A percentile compares a stretch with the other conserved stretches of the same genome.
phyloP scores from a whole-genome alignment of 2,888 invertebrate genomes.

The Oscheius sp. region DNA sequence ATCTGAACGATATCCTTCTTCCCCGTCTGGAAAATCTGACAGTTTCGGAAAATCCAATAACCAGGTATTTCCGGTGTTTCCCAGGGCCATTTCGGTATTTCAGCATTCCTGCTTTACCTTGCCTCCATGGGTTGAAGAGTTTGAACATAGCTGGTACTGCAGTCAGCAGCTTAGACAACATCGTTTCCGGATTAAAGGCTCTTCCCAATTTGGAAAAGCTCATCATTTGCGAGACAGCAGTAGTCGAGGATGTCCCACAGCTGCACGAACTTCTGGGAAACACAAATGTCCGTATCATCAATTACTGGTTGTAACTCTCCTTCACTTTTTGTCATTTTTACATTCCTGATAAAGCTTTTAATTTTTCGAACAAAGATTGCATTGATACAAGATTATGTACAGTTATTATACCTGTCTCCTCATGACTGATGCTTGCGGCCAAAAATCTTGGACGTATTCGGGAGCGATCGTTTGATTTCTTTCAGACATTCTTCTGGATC shows the following conservation, averaged over 20 bases:
- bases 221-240: slow-evolving; percentile 15
- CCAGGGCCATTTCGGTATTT: neutral
- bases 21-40: slow-evolving; percentile 50
- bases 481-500: slow-evolving; percentile 53
- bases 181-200: neutral
- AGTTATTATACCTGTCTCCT: neutral
- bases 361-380: neutral
- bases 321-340: neutral
- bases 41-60: slow-evolving; percentile 55
- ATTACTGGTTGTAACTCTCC: slow-evolving; percentile 10
- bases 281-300: slow-evolving; percentile 8
- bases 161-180: neutral
- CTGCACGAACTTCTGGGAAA: neutral
- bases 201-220: slow-evolving; percentile 19
- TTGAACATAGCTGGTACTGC: slow-evolving; percentile 1
- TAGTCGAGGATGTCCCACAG: neutral
- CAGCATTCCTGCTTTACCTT: neutral
- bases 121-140: neutral
- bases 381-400: neutral
- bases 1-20: slow-evolving; percentile 46
- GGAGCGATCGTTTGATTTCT: slow-evolving; percentile 57
- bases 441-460: slow-evolving; percentile 55
- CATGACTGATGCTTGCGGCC: neutral
- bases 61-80: neutral
- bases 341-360: neutral